Base-by-base conservation (phyloP, 2,888 invertebrate species). In the Zhuqinia jingwanae region DNA sequence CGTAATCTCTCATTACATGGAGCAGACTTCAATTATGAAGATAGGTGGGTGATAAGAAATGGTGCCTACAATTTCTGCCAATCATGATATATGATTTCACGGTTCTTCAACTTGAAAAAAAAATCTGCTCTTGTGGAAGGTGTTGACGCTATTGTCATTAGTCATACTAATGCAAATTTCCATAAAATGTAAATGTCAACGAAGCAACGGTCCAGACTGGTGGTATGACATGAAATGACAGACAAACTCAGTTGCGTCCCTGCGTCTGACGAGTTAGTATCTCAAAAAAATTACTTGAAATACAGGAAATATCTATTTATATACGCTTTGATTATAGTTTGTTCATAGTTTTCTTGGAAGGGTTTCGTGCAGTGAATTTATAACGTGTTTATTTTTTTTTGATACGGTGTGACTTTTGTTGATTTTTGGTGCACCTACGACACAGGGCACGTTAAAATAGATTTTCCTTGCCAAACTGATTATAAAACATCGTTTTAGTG, bases 241-340 rank as follows among this genome's bases (percentile, higher is more conserved):
- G 63, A 42, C 20, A 56, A 58, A 11, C 58, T 85, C 73, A 85
- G 85, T 85, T 85, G 85, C 73, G 85, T 79, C 85, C 85, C 85
- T 78, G 85, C 70, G 70, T 85, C 70, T 85, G 85, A 85, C 78
- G 78, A 85, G 78, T 3, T 45, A 78, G 77, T 85, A 78, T 73
- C 58, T 36, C 63, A 50, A 36, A 11, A 15, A 70, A 68, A 45
- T 20, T 45, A 42, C 11, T 42, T 8, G 20, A 65, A 36, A 6
- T 2, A n/a, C 20, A 60, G 5, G n/a, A n/a, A n/a, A n/a, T n/a
- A n/a, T n/a, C n/a, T n/a, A n/a, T n/a, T n/a, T n/a, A n/a, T n/a
- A n/a, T n/a, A n/a, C n/a, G n/a, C n/a, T n/a, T n/a, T n/a, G n/a
- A n/a, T n/a, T n/a, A n/a, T n/a, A n/a, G n/a, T n/a, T n/a, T n/a